Evolutionary conservation across 2,888 invertebrate species (phyloP).

Genomic region (Metallyticus violacea): DNA sequence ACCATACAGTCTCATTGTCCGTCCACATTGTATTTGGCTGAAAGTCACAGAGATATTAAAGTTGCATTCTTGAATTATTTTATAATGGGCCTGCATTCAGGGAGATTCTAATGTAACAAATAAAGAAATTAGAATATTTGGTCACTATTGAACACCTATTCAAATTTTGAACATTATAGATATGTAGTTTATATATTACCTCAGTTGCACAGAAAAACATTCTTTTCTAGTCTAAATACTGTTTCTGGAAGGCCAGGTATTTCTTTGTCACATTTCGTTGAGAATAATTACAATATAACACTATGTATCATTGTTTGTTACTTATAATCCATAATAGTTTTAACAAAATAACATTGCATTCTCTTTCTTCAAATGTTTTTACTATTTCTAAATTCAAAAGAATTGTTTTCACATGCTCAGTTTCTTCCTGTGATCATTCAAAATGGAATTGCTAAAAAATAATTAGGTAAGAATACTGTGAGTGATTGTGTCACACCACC

Average conservation of each 20-base stretch:
- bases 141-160: conserved; percentile 1
- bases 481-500: not conserved
- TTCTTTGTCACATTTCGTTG: not conserved
- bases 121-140: conserved; percentile 2
- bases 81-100: not conserved
- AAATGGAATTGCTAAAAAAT: not conserved
- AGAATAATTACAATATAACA: not conserved
- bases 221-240: not conserved
- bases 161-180: conserved; percentile 9
- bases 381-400: not conserved
- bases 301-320: not conserved
- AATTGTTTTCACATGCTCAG: not conserved
- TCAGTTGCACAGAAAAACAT: not conserved
- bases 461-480: not conserved
- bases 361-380: not conserved
- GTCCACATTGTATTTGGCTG: not conserved
- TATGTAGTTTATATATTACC: conserved; percentile 1
- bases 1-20: not conserved
- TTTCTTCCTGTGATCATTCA: not conserved
- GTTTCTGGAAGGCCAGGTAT: conserved; percentile 1
- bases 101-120: not conserved
- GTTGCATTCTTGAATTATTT: not conserved
- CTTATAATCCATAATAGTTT: not conserved
- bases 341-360: not conserved
- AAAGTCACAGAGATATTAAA: not conserved